These are phyloP conservation scores for Charina bottae DNA, from an alignment of 2,113 vertebrate genomes.

Conservation along the genomic window DNA sequence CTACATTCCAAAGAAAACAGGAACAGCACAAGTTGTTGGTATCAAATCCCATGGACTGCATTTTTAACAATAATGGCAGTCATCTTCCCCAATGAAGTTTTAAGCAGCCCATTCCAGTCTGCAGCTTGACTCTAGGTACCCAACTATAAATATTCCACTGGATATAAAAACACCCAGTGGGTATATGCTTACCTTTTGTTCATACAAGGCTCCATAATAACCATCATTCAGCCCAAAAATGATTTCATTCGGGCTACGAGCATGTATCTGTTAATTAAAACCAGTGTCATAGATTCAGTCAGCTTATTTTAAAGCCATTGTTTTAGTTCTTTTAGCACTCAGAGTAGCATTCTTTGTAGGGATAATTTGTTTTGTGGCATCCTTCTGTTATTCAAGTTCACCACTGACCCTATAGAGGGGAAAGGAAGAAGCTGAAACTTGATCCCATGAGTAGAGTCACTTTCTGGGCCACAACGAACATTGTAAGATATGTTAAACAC, in stretches of 20 bases:
- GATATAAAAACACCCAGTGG: neutral
- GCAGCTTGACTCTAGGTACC: neutral
- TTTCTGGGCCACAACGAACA: neutral
- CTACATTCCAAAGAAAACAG: neutral
- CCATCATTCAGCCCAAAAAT: conserved; percentile 98
- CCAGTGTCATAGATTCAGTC: conserved; percentile 24
- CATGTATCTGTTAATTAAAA: conserved; percentile 85
- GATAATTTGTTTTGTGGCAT: neutral
- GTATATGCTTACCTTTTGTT: conserved; percentile 85
- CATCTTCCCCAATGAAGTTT: neutral
- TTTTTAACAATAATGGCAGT: no score
- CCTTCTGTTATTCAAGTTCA: neutral
- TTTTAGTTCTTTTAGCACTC: neutral
- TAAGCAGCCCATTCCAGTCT: neutral
- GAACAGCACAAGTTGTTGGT: neutral
- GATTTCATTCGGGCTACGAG: conserved; percentile 94
- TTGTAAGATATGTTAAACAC: neutral
- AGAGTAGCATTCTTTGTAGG: neutral
- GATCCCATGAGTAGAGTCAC: neutral
- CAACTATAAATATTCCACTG: neutral
- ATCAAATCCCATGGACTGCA: neutral
- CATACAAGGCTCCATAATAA: conserved; percentile 95
- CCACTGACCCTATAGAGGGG: neutral
- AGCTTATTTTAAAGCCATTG: neutral
- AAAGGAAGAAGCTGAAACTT: neutral